Evolutionary conservation across 1,140 invertebrate genomes (phyloP), one percentile per base, ranked within the genome.

Genomic region (Tetramorium simillimum): DNA sequence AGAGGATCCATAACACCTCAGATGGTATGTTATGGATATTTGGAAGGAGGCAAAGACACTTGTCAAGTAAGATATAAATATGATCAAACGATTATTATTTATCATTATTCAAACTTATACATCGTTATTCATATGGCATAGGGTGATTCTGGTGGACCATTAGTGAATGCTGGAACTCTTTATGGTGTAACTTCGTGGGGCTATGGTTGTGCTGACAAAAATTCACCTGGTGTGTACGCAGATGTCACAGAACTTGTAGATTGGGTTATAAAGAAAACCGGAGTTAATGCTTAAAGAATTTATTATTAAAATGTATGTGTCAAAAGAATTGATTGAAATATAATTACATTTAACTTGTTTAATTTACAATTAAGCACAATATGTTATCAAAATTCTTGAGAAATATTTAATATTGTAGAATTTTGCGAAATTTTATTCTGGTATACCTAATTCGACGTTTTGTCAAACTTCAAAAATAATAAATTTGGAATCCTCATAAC

Each of bases 121-220:
- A 7, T 65, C 1, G 43, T 28, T 77, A 43, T 43, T 58, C n/a
- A 46, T 33, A 3, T 7, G 5, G 96, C 40, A 58, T 95, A 97
- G 90, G 96, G 96, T 1, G 97, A 97, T 90, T 97, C 97, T 5
- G 97, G 97, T 2, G 97, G 97, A 0, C 97, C 97, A 1, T 86
- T 97, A n/a, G 96, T 97, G n/a, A 88, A 86, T 65, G 90, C 95
- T 51, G 94, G 93, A 43, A 93, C 95, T 53, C 88, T 97, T 3
- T 94, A 96, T 40, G 97, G 97, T 9, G 93, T 97, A 9, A 96
- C 96, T 0, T 97, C 96, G 16, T 97, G 96, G 96, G 97, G 97
- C 0, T 94, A 94, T 12, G 96, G 95, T 0, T 97, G 97, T 90
- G 97, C 94, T 2, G 88, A 94, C 16, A 88, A 93, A 10, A 92